These are phyloP conservation scores for Muscicapa comitata DNA, from an alignment of 2,797 vertebrate species.

Conservation along the genomic window DNA sequence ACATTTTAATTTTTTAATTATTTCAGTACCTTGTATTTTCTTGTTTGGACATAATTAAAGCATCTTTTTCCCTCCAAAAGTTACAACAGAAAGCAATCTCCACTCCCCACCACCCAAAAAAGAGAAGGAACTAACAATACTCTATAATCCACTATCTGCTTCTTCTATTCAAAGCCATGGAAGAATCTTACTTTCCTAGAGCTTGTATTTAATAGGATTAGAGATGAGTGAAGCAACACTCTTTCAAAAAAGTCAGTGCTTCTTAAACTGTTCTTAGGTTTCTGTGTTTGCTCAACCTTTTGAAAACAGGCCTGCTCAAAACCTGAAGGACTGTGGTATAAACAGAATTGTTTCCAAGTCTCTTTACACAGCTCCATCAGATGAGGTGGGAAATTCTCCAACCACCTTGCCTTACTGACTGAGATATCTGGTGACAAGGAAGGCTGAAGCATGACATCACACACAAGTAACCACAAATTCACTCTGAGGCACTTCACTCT, in stretches of 20 bases:
- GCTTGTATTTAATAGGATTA: slow-evolving; percentile 51
- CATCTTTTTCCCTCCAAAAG: not conserved
- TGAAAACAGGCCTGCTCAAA: slow-evolving; percentile 48
- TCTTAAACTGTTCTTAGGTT: slow-evolving; percentile 54
- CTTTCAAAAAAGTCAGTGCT: not conserved
- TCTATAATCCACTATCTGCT: slow-evolving; percentile 29
- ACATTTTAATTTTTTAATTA: not conserved
- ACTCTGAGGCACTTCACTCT: not conserved
- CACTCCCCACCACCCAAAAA: not conserved
- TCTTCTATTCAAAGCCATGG: slow-evolving; percentile 6
- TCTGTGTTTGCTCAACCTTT: slow-evolving; percentile 55
- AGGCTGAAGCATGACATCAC: not conserved
- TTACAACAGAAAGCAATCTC: not conserved
- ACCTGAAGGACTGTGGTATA: slow-evolving; percentile 27
- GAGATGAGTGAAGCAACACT: slow-evolving; percentile 16
- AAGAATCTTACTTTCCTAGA: slow-evolving; percentile 35
- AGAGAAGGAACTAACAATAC: not conserved
- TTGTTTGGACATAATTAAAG: not conserved
- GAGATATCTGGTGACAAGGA: not conserved
- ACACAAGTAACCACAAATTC: not conserved
- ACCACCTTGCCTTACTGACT: not conserved
- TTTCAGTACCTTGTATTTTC: not conserved
- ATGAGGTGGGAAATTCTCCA: not conserved
- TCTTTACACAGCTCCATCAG: not conserved
- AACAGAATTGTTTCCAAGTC: slow-evolving; percentile 36